These are phyloP conservation scores for Lissonota sp. DNA, from an alignment of 2,888 invertebrate genomes.

Conservation along the genomic window DNA sequence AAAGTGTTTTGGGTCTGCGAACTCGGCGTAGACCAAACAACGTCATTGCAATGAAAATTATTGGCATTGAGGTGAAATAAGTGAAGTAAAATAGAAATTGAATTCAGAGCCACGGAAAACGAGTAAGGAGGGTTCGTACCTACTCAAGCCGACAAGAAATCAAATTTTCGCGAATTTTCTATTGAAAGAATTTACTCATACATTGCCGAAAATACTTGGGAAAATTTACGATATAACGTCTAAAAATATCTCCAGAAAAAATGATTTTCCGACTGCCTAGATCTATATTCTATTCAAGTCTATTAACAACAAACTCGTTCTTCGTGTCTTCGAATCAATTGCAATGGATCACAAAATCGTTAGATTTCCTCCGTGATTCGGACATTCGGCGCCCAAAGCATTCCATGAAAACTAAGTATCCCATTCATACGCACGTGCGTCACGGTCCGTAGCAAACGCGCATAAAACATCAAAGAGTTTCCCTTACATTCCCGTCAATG, in stretches of 20 bases:
- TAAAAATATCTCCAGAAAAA: too few relatives aligned
- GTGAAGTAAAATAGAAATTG: neutral
- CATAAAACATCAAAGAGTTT: slow-evolving; percentile 55
- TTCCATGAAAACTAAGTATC: neutral
- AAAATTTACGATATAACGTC: too few relatives aligned
- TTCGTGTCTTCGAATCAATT: too few relatives aligned
- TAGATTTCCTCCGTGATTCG: too few relatives aligned
- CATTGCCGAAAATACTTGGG: too few relatives aligned
- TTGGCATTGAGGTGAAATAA: slow-evolving; percentile 10
- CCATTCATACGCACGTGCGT: neutral
- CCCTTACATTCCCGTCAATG: slow-evolving; percentile 38
- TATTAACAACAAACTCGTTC: too few relatives aligned
- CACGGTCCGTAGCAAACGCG: neutral
- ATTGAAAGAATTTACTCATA: neutral
- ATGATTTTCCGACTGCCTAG: too few relatives aligned
- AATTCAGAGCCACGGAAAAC: too few relatives aligned
- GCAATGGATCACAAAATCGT: too few relatives aligned
- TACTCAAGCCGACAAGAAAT: neutral
- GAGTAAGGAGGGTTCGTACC: too few relatives aligned
- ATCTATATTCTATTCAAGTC: too few relatives aligned
- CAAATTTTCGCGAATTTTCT: neutral
- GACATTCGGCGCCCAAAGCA: too few relatives aligned
- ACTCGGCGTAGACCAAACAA: slow-evolving; percentile 31
- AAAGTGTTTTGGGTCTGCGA: slow-evolving; percentile 16
- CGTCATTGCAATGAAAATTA: slow-evolving; percentile 21